A percentile compares a stretch with the other conserved stretches of the same genome.
Conservation (phyloP, 2,888 invertebrate genomes). For the Chrysotoxum bicinctum region DNA sequence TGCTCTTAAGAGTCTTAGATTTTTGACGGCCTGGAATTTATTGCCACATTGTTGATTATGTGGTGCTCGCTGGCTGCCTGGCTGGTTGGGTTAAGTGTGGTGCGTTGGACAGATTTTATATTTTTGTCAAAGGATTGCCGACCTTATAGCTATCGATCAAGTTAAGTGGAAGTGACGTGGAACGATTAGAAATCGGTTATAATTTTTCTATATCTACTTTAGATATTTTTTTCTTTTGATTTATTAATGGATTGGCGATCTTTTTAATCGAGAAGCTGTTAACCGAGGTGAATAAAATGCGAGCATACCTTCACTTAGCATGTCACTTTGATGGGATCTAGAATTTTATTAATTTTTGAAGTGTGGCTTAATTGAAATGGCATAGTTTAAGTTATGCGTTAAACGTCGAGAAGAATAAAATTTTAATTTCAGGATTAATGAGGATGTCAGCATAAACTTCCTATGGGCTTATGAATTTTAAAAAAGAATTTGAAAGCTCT, state of each 20-base stretch:
- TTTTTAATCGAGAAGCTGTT: conserved; percentile 41
- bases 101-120: conserved; percentile 56
- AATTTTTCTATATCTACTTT: neutral
- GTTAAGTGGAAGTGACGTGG: conserved; percentile 64
- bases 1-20: conserved; percentile 57
- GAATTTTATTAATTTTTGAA: neutral
- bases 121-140: conserved; percentile 69
- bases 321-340: neutral
- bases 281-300: conserved; percentile 11
- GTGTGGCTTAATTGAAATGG: neutral
- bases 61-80: neutral
- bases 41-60: conserved; percentile 20
- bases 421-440: too few relatives aligned
- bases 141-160: conserved; percentile 64
- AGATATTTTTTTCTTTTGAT: neutral
- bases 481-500: too few relatives aligned
- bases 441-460: too few relatives aligned
- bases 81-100: conserved; percentile 39
- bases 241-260: conserved; percentile 53
- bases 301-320: conserved; percentile 15
- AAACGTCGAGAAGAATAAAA: too few relatives aligned
- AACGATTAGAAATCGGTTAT: conserved; percentile 58
- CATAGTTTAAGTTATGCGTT: too few relatives aligned
- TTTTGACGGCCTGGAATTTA: conserved; percentile 54
- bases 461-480: too few relatives aligned